Percentiles rank a stretch among this genome's conserved stretches.
These are phyloP conservation scores for Xiphorhynchus erythropygius DNA, from an alignment of 2,797 vertebrate species.

Conservation along the genomic window DNA sequence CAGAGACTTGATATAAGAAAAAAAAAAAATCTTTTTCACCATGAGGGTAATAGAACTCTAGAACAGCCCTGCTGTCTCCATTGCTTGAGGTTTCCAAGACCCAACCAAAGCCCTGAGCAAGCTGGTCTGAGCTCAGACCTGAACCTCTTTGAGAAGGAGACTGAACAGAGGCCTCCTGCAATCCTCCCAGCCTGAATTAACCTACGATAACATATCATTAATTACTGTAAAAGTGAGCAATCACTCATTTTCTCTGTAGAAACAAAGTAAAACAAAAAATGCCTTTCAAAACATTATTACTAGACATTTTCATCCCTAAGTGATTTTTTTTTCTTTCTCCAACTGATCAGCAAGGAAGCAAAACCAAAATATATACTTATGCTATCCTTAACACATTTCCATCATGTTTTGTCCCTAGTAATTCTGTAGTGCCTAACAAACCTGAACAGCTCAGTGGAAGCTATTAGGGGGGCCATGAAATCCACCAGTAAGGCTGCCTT, in stretches of 20 bases:
- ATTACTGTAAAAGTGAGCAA: neutral
- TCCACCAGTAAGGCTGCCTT: neutral
- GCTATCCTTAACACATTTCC: neutral
- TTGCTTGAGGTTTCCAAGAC: neutral
- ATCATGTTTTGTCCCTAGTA: neutral
- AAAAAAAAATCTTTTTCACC: neutral
- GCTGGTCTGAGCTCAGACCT: neutral
- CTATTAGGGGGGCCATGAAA: neutral
- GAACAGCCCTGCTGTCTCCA: neutral
- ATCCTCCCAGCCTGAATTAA: neutral
- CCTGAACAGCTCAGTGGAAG: neutral
- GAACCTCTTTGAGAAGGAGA: neutral
- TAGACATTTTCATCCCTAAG: neutral
- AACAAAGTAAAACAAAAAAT: neutral
- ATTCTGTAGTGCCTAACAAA: neutral
- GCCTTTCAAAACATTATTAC: neutral
- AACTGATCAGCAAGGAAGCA: neutral
- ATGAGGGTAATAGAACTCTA: neutral
- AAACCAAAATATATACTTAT: neutral
- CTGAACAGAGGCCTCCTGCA: neutral
- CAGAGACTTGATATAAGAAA: neutral
- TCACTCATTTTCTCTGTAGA: neutral
- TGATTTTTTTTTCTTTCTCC: neutral
- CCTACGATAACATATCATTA: neutral
- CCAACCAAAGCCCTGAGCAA: neutral